A percentile compares a stretch with the other conserved stretches of the same genome.
Evolutionary conservation across 2,888 invertebrate species (phyloP).

Genomic region (Drosophila anceps): DNA sequence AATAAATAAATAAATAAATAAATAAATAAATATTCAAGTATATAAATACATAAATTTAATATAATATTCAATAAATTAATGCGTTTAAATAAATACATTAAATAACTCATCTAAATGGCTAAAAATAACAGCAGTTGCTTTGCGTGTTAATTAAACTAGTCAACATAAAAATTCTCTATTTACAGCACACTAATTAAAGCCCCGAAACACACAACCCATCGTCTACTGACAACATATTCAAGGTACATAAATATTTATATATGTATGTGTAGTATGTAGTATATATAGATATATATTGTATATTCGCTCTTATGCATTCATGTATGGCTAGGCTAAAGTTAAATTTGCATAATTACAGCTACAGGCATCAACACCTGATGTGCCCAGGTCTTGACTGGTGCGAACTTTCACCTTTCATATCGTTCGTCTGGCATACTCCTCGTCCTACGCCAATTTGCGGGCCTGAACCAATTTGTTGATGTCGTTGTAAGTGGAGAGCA

Average conservation of each 20-base stretch:
- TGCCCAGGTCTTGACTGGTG: conserved; percentile 57
- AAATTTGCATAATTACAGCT: conserved; percentile 77
- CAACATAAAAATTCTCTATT: conserved; percentile 66
- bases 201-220: conserved; percentile 36
- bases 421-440: background rate
- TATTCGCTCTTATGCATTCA: conserved; percentile 17
- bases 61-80: conserved; percentile 50
- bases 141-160: conserved; percentile 66
- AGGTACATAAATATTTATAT: conserved; percentile 24
- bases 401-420: conserved; percentile 31
- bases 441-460: conserved; percentile 86
- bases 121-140: conserved; percentile 57
- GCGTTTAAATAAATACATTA: conserved; percentile 38
- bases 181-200: conserved; percentile 69
- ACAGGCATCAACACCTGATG: conserved; percentile 42
- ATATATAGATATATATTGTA: conserved; percentile 17
- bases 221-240: background rate
- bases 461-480: conserved; percentile 95
- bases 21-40: background rate
- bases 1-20: conserved; percentile 52
- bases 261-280: background rate
- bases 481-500: conserved; percentile 94
- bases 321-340: conserved; percentile 66
- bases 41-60: conserved; percentile 23
- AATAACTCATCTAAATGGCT: conserved; percentile 72